Evolutionary conservation across 23 tunicate genomes (phyloP).

Genomic region (Oikopleura dioica): DNA sequence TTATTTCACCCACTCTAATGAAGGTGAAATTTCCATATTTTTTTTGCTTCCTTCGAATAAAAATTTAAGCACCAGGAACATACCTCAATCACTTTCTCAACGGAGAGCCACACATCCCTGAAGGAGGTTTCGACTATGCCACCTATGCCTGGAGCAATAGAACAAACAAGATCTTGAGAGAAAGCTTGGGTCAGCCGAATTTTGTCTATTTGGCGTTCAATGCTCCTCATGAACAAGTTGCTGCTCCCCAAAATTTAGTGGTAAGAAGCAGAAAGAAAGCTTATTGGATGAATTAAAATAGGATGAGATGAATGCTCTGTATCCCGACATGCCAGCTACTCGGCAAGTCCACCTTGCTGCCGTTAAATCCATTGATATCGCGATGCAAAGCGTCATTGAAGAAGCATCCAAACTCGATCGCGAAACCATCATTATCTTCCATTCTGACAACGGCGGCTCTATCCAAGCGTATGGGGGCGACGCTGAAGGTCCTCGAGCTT

Average conservation of each 20-base stretch:
- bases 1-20: constrained; percentile 7
- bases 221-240: constrained; percentile 9
- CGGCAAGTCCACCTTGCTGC: no score
- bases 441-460: constrained; percentile 6
- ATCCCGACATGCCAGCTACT: no score
- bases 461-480: neutral
- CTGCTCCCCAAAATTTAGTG: neutral
- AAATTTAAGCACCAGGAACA: constrained; percentile 3
- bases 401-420: neutral
- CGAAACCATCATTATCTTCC: constrained; percentile 1
- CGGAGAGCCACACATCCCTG: neutral
- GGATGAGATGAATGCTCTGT: no score
- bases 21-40: no score
- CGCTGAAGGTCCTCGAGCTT: neutral
- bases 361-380: neutral
- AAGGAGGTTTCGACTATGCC: neutral
- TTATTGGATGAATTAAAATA: no score
- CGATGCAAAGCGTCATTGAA: neutral
- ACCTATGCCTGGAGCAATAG: neutral
- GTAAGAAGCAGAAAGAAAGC: neutral
- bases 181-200: neutral
- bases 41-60: no score
- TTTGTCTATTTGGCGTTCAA: constrained; percentile 11
- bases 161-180: neutral
- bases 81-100: neutral